Conservation (phyloP, 2,113 vertebrate species). For the Sphyrna mokarran region DNA sequence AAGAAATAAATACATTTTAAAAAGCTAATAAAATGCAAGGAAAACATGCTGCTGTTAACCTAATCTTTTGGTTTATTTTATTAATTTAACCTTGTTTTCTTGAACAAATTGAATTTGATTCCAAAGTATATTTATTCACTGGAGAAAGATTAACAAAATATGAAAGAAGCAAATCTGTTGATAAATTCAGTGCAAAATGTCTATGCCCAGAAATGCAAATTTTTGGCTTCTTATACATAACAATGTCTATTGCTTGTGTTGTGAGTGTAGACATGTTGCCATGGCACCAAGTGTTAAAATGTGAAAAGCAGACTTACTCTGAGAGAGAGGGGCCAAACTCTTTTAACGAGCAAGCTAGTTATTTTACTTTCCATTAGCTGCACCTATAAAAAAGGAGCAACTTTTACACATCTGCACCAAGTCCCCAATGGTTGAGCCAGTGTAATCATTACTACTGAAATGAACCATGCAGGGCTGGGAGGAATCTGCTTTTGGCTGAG, state of each 20-base stretch:
- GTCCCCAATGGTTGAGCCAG: neutral
- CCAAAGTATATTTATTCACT: neutral
- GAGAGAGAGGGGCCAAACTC: neutral
- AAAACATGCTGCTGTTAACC: neutral
- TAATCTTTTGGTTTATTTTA: neutral
- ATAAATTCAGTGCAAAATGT: neutral
- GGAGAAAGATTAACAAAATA: neutral
- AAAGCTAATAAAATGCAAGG: neutral
- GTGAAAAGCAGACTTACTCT: constrained; percentile 28
- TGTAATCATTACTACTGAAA: constrained; percentile 15
- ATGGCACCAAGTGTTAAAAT: neutral
- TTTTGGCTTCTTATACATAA: neutral
- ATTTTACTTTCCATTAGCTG: constrained; percentile 6
- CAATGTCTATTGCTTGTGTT: neutral
- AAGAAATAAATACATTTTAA: too few relatives aligned
- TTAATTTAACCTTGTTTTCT: neutral
- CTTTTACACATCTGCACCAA: constrained; percentile 5
- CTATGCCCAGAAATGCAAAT: neutral
- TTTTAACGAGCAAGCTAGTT: constrained; percentile 4
- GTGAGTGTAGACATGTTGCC: neutral
- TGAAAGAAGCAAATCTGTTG: neutral
- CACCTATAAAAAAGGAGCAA: constrained; percentile 3
- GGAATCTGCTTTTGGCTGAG: neutral
- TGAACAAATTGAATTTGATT: neutral
- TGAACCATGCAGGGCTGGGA: neutral